These are phyloP conservation scores for Drosophila nigrodunni DNA, from an alignment of 1,140 invertebrate species.

Conservation along the genomic window DNA sequence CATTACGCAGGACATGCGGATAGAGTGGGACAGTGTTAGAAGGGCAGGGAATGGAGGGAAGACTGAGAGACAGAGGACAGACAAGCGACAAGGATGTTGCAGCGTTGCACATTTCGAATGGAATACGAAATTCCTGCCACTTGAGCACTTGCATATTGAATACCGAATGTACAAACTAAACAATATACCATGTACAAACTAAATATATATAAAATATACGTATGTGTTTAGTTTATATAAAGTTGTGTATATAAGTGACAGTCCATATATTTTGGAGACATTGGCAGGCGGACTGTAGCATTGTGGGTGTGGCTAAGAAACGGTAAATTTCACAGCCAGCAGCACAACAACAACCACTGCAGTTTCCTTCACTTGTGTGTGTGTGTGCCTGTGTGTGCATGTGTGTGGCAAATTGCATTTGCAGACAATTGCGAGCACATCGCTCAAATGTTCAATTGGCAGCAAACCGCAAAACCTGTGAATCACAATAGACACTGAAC, in stretches of 20 bases:
- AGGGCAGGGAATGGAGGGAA: no score
- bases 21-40: conserved; percentile 8
- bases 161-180: conserved; percentile 38
- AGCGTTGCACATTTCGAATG: conserved; percentile 79
- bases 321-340: conserved; percentile 60
- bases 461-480: conserved; percentile 44
- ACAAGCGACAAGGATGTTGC: conserved; percentile 71
- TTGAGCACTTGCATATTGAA: conserved; percentile 57
- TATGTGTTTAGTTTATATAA: not conserved
- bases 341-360: conserved; percentile 23
- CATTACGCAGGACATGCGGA: conserved; percentile 50
- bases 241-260: conserved; percentile 36
- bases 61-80: conserved; percentile 13
- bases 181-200: conserved; percentile 21
- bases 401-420: conserved; percentile 65
- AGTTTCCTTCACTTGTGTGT: conserved; percentile 26
- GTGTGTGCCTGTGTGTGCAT: no score
- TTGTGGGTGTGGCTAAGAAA: conserved; percentile 40
- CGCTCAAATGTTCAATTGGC: conserved; percentile 53
- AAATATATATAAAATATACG: conserved; percentile 15
- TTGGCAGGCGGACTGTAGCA: not conserved
- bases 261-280: conserved; percentile 56
- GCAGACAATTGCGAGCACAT: conserved; percentile 48
- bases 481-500: conserved; percentile 1
- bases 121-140: conserved; percentile 52